Evolutionary conservation across 2,113 vertebrate species (phyloP).

Genomic region (Sturnira hondurensis): DNA sequence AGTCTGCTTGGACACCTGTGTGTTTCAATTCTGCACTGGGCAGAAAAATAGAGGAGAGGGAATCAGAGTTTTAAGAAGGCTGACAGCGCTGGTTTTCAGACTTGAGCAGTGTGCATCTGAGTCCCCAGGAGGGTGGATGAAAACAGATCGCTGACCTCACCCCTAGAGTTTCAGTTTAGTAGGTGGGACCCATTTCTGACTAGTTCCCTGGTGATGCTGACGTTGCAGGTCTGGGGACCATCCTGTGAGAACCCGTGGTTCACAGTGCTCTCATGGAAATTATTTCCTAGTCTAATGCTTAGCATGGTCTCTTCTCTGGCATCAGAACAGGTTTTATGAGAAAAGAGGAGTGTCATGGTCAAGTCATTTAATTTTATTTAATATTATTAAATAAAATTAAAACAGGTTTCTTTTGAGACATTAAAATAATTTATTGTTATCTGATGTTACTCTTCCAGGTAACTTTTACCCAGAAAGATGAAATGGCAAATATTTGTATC

Average conservation of each 20-base stretch:
- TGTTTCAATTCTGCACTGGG: neutral
- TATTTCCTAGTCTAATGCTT: neutral
- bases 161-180: constrained; percentile 15
- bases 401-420: neutral
- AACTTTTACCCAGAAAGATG: constrained; percentile 3
- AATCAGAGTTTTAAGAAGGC: neutral
- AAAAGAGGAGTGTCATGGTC: neutral
- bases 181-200: neutral
- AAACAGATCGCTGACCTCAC: neutral
- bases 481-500: neutral
- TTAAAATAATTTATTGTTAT: neutral
- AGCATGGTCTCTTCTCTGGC: neutral
- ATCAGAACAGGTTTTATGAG: neutral
- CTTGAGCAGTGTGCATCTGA: neutral
- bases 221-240: neutral
- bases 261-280: neutral
- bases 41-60: neutral
- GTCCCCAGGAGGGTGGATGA: neutral
- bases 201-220: neutral
- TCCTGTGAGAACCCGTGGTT: neutral
- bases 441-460: neutral
- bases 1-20: neutral
- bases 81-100: neutral
- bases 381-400: neutral
- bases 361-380: too few relatives aligned